Evolutionary conservation across 2,797 vertebrate species (phyloP), one percentile per base, ranked within the genome.

Genomic region (Glyptemys insculpta): DNA sequence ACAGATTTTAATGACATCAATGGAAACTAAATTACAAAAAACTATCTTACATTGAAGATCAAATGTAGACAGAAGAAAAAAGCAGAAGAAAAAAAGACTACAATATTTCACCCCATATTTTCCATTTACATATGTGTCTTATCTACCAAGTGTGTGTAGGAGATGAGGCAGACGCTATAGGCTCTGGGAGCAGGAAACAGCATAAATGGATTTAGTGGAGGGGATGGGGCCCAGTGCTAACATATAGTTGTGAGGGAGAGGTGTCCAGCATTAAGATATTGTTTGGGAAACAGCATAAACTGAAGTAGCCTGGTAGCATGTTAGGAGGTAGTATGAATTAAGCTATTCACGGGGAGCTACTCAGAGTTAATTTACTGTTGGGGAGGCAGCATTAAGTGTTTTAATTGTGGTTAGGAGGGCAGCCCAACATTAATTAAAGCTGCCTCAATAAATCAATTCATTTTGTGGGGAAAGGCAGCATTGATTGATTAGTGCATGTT

Each of bases 261-360:
- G 82, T 92, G 68, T 29, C 44, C 47, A 88, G 80, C 6, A 79
- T 52, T 49, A 56, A 91, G 93, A 47, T 65, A 89, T 50, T 25
- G 94, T 59, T 96, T 91, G 96, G 57, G 59, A 92, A 96, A 82
- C 41, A 92, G 23, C 37, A 74, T 74, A 94, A 94, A 90, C 16
- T 59, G 59, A 94, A 81, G 92, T 87, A 96, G 96, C 49, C 23
- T 91, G 89, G 87, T 81, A 94, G 68, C 65, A 72, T 2, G 23
- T 78, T 94, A 93, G 87, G 57, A 96, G 90, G 53, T 92, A 92
- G 47, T 9, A 96, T 84, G 93, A 94, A 93, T 93, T 90, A 88
- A 92, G 93, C 81, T 50, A 93, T 85, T 93, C 94, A 94, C 34
- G 53, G 57, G 94, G 44, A 53, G 54, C 89, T 93, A 49, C 79